Conservation (phyloP, 2,888 invertebrate genomes). For the Ptychoptera albimana region DNA sequence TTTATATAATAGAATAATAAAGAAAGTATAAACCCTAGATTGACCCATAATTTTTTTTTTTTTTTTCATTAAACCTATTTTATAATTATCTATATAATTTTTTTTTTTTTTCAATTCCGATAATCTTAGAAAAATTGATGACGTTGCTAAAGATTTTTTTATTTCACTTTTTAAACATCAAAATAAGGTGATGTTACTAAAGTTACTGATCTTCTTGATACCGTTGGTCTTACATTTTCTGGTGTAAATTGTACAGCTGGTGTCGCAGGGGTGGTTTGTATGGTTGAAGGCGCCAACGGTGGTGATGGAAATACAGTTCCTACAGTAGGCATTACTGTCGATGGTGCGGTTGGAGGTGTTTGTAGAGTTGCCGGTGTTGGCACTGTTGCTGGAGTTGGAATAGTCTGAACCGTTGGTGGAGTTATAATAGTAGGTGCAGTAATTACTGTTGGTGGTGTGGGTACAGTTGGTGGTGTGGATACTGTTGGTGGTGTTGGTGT, state of each 20-base stretch:
- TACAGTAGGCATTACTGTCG: constrained; percentile 3
- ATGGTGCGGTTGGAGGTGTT: constrained; percentile 2
- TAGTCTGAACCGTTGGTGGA: neutral
- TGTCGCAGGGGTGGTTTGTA: constrained; percentile 1
- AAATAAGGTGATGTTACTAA: neutral
- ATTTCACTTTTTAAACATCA: neutral
- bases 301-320: neutral
- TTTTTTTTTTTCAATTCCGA: no score
- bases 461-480: neutral
- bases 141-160: no score
- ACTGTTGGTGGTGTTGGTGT: constrained; percentile 13
- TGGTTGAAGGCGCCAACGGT: neutral
- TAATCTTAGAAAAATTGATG: no score
- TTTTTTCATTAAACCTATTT: no score
- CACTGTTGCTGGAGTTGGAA: neutral
- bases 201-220: neutral
- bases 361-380: constrained; percentile 1
- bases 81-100: no score
- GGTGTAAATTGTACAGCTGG: neutral
- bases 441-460: neutral
- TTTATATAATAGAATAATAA: no score
- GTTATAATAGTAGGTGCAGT: neutral
- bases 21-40: no score
- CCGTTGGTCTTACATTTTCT: neutral
- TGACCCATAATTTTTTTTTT: no score